phyloP scores from a whole-genome alignment of 2,888 invertebrate genomes.

The Tiliacea aurago region DNA sequence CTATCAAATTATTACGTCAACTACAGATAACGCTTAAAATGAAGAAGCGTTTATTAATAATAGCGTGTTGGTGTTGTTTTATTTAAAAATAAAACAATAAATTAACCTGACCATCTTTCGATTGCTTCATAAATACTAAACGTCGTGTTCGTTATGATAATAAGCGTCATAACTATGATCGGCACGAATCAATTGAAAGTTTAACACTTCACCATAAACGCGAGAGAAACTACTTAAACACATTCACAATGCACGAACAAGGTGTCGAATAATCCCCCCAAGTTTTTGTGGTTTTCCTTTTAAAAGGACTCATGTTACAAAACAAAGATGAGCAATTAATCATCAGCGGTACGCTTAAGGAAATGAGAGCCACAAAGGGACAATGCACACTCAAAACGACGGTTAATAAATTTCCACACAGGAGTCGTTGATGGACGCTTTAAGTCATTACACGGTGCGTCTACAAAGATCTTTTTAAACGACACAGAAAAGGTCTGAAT shows the following conservation, averaged over 20 bases:
- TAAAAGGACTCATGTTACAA: conserved; percentile 68
- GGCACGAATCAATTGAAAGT: conserved; percentile 62
- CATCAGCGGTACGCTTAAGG: conserved; percentile 77
- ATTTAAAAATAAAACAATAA: conserved; percentile 51
- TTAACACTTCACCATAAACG: conserved; percentile 65
- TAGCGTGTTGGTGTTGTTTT: conserved; percentile 22
- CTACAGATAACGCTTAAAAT: conserved; percentile 21
- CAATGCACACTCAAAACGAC: conserved; percentile 81
- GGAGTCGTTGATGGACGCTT: conserved; percentile 86
- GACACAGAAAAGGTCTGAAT: conserved; percentile 82
- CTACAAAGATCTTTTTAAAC: conserved; percentile 86
- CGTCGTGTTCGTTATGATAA: conserved; percentile 57
- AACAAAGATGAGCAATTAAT: conserved; percentile 80
- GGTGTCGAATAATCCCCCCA: conserved; percentile 69
- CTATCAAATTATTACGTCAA: conserved; percentile 36
- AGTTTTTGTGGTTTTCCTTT: conserved; percentile 67
- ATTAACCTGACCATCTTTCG: conserved; percentile 52
- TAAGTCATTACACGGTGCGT: conserved; percentile 87
- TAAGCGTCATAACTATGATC: conserved; percentile 57
- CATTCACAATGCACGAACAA: conserved; percentile 66
- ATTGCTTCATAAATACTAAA: conserved; percentile 59
- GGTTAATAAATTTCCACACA: conserved; percentile 87
- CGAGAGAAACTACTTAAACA: conserved; percentile 65
- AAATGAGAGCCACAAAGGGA: conserved; percentile 78
- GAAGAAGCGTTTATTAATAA: conserved; percentile 40